Base-by-base conservation (phyloP, 1,140 invertebrate species). In the Trialeurodes vaporariorum region DNA sequence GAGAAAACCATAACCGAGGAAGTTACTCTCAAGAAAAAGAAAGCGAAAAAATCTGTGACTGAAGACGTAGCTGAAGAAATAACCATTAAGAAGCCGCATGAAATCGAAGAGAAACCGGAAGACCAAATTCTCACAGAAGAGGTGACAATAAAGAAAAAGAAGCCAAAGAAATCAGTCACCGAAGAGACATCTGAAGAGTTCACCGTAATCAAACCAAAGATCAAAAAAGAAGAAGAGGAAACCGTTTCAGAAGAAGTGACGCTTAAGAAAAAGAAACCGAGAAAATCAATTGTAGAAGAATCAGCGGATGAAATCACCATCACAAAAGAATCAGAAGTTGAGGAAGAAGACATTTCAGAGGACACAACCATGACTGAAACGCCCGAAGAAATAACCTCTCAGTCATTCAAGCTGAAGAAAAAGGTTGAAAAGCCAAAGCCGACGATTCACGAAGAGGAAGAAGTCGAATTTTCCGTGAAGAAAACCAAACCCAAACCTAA, bases 381-480 rank as follows among this genome's bases (percentile, higher is more conserved):
- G 58, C 67, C 71, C 12, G 64, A 75, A 9, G 65, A 71, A 9
- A 66, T 72, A 59, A 65, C 17, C 22, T 27, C 71, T 49, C 34
- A 49, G 34, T 49, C 34, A 49, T 49, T 49, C 17, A 49, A 49
- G 34, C 34, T 49, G 34, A 49, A 49, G 34, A 49, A 49, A 17
- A 49, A 78, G 34, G 75, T 76, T 0, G 73, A 82, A 21, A 79
- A 78, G 69, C 79, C 22, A 63, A 63, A 59, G 71, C 60, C 70
- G 74, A 61, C 73, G 63, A 25, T 65, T 59, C 27, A 49, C 25
- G 74, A 75, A 67, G 74, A 76, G 60, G 66, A 65, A 12, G 24
- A 64, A n/a, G 74, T 75, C 67, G 71, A 71, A 61, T 59, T 75
- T 63, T 69, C 70, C n/a, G 68, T 75, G 27, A 73, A 69, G 49